Percentiles rank a stretch among this genome's conserved stretches.
phyloP scores from a whole-genome alignment of 2,113 vertebrate genomes.

The Peucedramus taeniatus region DNA sequence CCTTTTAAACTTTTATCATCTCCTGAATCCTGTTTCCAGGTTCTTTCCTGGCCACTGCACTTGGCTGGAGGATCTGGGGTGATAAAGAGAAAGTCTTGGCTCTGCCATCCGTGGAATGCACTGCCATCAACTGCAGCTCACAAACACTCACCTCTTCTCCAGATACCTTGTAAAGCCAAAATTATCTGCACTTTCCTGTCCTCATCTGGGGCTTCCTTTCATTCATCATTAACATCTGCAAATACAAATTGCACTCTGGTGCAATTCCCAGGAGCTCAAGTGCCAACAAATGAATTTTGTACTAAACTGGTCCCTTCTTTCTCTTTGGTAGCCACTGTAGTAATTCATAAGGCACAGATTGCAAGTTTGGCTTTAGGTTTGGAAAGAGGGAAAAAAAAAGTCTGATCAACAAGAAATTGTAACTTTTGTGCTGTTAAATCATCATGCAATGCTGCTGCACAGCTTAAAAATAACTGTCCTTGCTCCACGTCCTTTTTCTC shows the following conservation, averaged over 20 bases:
- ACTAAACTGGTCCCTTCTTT: not conserved
- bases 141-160: not conserved
- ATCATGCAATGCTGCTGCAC: not conserved
- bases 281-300: not conserved
- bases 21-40: not conserved
- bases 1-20: not conserved
- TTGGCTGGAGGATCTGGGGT: not conserved
- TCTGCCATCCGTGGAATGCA: not conserved
- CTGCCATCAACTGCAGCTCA: not conserved
- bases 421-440: not conserved
- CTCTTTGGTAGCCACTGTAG: not conserved
- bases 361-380: not conserved
- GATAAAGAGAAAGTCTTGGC: not conserved
- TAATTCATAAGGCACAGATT: not conserved
- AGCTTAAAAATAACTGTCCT: slow-evolving; percentile 43
- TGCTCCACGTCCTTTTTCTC: slow-evolving; percentile 9
- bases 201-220: not conserved
- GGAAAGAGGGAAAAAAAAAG: not conserved
- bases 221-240: not conserved
- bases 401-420: not conserved
- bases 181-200: not conserved
- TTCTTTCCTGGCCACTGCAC: not conserved
- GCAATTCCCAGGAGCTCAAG: not conserved
- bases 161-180: not conserved
- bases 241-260: not conserved